Evolutionary conservation across 2,888 invertebrate species (phyloP).

Genomic region (Pseudococcus viburni): DNA sequence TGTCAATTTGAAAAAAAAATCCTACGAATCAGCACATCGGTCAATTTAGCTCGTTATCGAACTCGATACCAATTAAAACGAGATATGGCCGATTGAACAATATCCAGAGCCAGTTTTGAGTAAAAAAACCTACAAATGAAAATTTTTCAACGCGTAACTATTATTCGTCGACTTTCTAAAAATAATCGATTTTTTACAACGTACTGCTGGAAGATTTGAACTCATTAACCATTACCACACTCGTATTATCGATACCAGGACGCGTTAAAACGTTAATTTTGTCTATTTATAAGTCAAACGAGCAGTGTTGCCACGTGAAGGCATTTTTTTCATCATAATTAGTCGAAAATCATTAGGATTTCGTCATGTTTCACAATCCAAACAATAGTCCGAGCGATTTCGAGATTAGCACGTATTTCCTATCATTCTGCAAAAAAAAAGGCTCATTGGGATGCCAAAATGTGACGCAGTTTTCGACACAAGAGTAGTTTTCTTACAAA

Average conservation of each 20-base stretch:
- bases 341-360: not conserved
- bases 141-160: not conserved
- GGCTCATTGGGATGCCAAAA: not conserved
- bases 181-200: not conserved
- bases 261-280: not conserved
- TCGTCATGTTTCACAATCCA: not conserved
- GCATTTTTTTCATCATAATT: not conserved
- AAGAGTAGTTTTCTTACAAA: not conserved
- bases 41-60: too few relatives aligned
- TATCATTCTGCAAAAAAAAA: not conserved
- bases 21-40: too few relatives aligned
- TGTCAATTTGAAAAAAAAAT: too few relatives aligned
- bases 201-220: not conserved
- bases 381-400: not conserved
- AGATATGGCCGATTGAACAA: too few relatives aligned
- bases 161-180: not conserved
- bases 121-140: too few relatives aligned
- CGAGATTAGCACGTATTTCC: not conserved
- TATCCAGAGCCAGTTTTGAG: too few relatives aligned
- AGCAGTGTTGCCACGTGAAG: not conserved
- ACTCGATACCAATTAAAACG: too few relatives aligned
- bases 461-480: not conserved
- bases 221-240: not conserved
- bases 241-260: not conserved
- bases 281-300: not conserved